Percentiles rank a stretch among this genome's conserved stretches.
Evolutionary conservation across 2,888 invertebrate genomes (phyloP).

Genomic region (Cosmia pyralina): DNA sequence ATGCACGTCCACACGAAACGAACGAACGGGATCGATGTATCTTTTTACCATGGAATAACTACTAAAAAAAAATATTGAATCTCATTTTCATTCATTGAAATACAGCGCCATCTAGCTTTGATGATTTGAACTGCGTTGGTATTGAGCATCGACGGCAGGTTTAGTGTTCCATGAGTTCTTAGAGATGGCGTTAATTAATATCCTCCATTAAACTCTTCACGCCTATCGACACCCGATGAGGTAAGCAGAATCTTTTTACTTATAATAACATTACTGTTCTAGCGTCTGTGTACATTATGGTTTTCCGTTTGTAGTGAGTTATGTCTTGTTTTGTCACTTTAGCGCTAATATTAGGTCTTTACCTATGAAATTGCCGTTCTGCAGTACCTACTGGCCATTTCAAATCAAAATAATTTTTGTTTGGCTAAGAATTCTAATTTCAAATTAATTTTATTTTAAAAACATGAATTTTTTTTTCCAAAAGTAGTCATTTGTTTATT

Average conservation of each 20-base stretch:
- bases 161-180: background rate
- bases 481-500: no score
- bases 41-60: background rate
- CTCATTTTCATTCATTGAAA: background rate
- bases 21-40: background rate
- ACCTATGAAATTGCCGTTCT: no score
- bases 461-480: no score
- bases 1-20: background rate
- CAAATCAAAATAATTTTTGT: no score
- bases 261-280: background rate
- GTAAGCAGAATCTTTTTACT: background rate
- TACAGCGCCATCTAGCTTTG: conserved; percentile 16
- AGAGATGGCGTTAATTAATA: conserved; percentile 32
- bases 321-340: conserved; percentile 7
- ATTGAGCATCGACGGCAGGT: background rate
- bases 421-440: no score
- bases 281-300: background rate
- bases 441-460: no score
- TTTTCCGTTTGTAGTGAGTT: background rate
- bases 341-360: no score
- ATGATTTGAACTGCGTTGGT: background rate
- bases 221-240: background rate
- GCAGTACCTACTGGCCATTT: no score
- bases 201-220: background rate
- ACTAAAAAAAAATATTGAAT: no score